Evolutionary conservation across 1,140 invertebrate species (phyloP), one percentile per base, ranked within the genome.

Genomic region (Drosophila serrata): DNA sequence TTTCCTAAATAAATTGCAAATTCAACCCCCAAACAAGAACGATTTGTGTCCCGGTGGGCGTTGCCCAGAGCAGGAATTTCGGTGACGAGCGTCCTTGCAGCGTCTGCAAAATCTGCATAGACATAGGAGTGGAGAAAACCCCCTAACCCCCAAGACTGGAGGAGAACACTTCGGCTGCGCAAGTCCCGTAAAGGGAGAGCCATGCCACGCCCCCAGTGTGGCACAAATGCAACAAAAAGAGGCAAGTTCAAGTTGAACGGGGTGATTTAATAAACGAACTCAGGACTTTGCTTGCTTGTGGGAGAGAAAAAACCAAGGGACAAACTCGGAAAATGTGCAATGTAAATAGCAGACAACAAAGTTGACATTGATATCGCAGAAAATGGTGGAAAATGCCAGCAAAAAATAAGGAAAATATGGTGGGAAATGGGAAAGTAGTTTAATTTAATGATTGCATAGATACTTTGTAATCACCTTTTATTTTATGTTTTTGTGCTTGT

Each of bases 91-190:
- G 72, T 61, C 79, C 80, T 88, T 87, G 84, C 84, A 87, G 84
- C 80, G 84, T 84, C 84, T 87, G 84, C 84, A 88, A 87, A 87
- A 88, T 79, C 88, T 84, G 84, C 2, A 88, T 88, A 82, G 82
- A 72, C 53, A 11, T 59, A 0, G 31, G 17, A 22, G 8, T 17
- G 49, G 13, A 19, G 49, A 8, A 35, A 68, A 45, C 75, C 77
- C 55, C 56, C 69, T 24, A 3, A n/a, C n/a, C n/a, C n/a, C 63
- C 49, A 70, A 51, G 59, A 48, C 62, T 73, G 64, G 58, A 88
- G 84, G 84, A 88, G 84, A 82, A 80, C 42, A 67, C 59, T 45
- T 68, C 22, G 72, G 42, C 68, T 87, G 84, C 84, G 84, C 84
- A 87, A 70, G 86, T 87, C 84, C 59, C 62, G 73, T 51, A 39